Evolutionary conservation across 1,140 invertebrate genomes (phyloP).

Genomic region (Drosophila sulfurigaster): DNA sequence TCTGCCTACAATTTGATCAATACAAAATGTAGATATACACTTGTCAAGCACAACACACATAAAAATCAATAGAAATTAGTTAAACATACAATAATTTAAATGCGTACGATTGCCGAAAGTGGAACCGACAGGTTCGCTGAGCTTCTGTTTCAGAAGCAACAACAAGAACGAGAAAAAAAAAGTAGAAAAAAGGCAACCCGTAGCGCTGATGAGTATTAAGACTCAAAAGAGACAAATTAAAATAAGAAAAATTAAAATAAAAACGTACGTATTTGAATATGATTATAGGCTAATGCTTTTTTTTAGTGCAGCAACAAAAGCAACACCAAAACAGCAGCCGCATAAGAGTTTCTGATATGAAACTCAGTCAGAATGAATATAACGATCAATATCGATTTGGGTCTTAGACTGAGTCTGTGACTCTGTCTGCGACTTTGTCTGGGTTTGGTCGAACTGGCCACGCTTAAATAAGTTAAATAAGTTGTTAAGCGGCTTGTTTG

Average conservation of each 20-base stretch:
- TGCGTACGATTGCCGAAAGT: constrained; percentile 65
- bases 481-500: constrained; percentile 72
- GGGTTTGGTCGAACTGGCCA: constrained; percentile 23
- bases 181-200: constrained; percentile 6
- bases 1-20: background rate
- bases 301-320: constrained; percentile 39
- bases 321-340: constrained; percentile 6
- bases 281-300: constrained; percentile 53
- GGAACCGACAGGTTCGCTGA: constrained; percentile 74
- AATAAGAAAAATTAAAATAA: constrained; percentile 77
- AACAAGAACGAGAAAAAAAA: too few relatives aligned
- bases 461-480: constrained; percentile 64
- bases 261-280: constrained; percentile 75
- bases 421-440: background rate
- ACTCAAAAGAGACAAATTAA: constrained; percentile 63
- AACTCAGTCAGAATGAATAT: constrained; percentile 35
- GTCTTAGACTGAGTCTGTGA: background rate
- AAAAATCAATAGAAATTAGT: constrained; percentile 74
- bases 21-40: constrained; percentile 30
- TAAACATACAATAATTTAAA: constrained; percentile 76
- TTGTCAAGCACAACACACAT: constrained; percentile 63
- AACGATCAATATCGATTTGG: constrained; percentile 32
- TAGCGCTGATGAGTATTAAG: constrained; percentile 34
- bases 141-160: constrained; percentile 62
- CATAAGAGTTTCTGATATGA: constrained; percentile 2